Evolutionary conservation across 2,113 vertebrate species (phyloP).

Genomic region (Trematomus loennbergii): DNA sequence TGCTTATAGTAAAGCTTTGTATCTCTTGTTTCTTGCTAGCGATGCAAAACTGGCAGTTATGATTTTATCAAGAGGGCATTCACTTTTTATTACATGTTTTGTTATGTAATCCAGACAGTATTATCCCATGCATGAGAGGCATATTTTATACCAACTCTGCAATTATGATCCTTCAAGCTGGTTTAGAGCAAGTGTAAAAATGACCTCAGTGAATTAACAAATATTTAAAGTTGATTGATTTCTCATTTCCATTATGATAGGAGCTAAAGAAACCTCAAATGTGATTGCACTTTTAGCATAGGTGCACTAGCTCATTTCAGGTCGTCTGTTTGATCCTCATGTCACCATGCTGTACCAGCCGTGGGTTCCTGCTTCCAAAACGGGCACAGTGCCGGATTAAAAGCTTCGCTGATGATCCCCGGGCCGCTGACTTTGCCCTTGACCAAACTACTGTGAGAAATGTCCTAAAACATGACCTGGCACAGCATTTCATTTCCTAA

Average conservation of each 20-base stretch:
- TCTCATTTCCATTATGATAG: not conserved
- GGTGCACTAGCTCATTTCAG: constrained; percentile 40
- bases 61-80: too few relatives aligned
- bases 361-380: constrained; percentile 67
- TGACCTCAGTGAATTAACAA: too few relatives aligned
- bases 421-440: constrained; percentile 65
- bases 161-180: too few relatives aligned
- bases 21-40: too few relatives aligned
- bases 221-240: too few relatives aligned
- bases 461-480: constrained; percentile 46
- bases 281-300: not conserved
- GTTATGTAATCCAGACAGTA: too few relatives aligned
- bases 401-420: constrained; percentile 68
- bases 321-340: constrained; percentile 59
- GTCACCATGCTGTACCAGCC: constrained; percentile 59
- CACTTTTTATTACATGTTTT: too few relatives aligned
- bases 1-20: too few relatives aligned
- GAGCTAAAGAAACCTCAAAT: not conserved
- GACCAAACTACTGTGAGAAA: constrained; percentile 64
- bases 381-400: constrained; percentile 69
- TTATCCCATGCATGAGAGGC: too few relatives aligned
- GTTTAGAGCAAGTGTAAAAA: too few relatives aligned
- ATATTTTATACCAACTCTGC: too few relatives aligned
- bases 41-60: too few relatives aligned
- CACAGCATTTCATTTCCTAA: constrained; percentile 34